A percentile compares a stretch with the other conserved stretches of the same genome.
Conservation (phyloP, 2,888 invertebrate species). For the Lagria hirta region DNA sequence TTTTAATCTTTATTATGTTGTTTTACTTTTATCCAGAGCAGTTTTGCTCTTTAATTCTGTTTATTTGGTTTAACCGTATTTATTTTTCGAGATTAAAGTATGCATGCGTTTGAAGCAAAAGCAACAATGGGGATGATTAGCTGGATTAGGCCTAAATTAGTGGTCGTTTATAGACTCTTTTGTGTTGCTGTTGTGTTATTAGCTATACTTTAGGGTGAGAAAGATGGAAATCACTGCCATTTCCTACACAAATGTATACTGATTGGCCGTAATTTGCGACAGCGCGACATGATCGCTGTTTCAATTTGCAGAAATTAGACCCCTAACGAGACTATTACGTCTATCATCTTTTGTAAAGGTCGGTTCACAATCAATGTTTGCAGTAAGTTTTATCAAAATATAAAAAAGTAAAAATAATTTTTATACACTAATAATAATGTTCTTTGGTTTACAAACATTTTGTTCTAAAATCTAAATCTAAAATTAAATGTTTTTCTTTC, state of each 20-base stretch:
- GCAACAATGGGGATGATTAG: constrained; percentile 15
- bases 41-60: no score
- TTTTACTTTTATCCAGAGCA: no score
- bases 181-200: constrained; percentile 12
- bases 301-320: constrained; percentile 37
- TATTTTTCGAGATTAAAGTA: no score
- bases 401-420: no score
- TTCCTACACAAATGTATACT: constrained; percentile 46
- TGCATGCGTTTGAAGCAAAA: constrained; percentile 3
- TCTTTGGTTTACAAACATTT: no score
- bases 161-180: constrained; percentile 23
- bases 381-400: no score
- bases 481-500: no score
- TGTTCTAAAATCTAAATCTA: no score
- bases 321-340: constrained; percentile 43
- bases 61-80: no score
- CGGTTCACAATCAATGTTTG: constrained; percentile 34
- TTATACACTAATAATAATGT: no score
- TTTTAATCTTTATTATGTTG: no score
- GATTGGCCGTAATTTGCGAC: constrained; percentile 48
- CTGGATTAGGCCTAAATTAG: constrained; percentile 15
- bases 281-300: constrained; percentile 37
- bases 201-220: constrained; percentile 19
- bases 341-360: constrained; percentile 30
- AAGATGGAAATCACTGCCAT: constrained; percentile 32